These are phyloP conservation scores for Acanthurus lineatus DNA, from an alignment of 2,797 vertebrate species.

Conservation along the genomic window DNA sequence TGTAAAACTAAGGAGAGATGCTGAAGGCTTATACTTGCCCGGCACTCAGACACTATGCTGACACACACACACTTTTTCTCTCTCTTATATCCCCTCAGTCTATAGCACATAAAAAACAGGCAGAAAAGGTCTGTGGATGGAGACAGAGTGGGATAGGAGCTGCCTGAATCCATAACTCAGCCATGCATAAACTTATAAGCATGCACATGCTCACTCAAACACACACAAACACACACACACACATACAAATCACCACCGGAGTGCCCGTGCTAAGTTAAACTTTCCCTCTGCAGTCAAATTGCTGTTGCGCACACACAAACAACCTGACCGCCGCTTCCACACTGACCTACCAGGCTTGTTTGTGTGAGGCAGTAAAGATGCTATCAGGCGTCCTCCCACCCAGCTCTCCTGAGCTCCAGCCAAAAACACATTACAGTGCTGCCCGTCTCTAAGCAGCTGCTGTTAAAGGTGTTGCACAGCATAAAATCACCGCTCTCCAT, in stretches of 20 bases:
- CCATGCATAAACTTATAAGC: conserved; percentile 64
- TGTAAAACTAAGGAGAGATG: conserved; percentile 19
- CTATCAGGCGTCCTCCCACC: conserved; percentile 43
- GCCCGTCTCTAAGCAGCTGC: conserved; percentile 60
- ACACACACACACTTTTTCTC: conserved; percentile 11
- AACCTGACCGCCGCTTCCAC: conserved; percentile 23
- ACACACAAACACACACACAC: background rate
- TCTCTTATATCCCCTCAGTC: conserved; percentile 51
- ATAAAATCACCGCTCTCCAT: conserved; percentile 64
- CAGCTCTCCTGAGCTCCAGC: conserved; percentile 50
- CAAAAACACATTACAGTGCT: conserved; percentile 56
- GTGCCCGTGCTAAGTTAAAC: conserved; percentile 37
- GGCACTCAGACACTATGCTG: conserved; percentile 33
- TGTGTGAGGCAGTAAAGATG: conserved; percentile 57
- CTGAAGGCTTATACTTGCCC: conserved; percentile 33
- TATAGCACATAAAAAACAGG: conserved; percentile 64
- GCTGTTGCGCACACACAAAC: conserved; percentile 4
- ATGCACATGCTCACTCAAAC: conserved; percentile 8
- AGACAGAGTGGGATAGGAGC: conserved; percentile 52
- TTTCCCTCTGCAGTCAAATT: conserved; percentile 24
- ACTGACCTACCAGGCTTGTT: conserved; percentile 52
- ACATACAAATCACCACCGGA: conserved; percentile 22
- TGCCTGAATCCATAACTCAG: conserved; percentile 62
- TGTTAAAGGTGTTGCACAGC: conserved; percentile 67
- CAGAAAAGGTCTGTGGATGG: conserved; percentile 49